Conservation (phyloP, 37 sponge, comb jelly and placozoan species). For the Amphimedon queenslandica region DNA sequence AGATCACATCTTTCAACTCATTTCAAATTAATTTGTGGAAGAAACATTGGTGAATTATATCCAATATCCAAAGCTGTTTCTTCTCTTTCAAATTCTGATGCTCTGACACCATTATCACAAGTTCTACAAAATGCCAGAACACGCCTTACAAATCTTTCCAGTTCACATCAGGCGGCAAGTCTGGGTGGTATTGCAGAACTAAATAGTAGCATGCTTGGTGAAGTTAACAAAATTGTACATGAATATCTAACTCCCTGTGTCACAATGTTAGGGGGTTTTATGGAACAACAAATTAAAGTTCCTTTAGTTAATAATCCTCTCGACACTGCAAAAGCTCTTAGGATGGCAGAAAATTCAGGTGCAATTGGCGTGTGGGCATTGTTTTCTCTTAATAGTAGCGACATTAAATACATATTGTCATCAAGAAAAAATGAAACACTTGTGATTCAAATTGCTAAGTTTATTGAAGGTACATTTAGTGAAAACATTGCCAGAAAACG, state of each 20-base stretch:
- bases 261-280: conserved; percentile 51
- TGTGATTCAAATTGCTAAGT: neutral
- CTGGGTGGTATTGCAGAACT: neutral
- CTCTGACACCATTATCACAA: neutral
- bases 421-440: neutral
- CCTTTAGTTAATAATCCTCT: conserved; percentile 26
- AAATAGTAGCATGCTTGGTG: conserved; percentile 32
- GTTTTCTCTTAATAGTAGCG: neutral
- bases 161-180: neutral
- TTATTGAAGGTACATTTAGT: neutral
- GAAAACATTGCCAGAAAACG: neutral
- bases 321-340: conserved; percentile 42
- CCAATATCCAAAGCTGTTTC: too few species aligned
- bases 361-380: conserved; percentile 63
- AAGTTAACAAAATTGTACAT: conserved; percentile 14
- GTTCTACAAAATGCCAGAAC: neutral
- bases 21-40: neutral
- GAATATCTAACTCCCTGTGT: conserved; percentile 23
- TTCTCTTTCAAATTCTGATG: neutral
- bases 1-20: neutral
- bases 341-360: conserved; percentile 8
- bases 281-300: conserved; percentile 54
- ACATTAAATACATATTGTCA: neutral
- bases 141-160: neutral
- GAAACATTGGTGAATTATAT: neutral